Evolutionary conservation across 2,113 vertebrate genomes (phyloP).

Genomic region (Tringa solitaria): DNA sequence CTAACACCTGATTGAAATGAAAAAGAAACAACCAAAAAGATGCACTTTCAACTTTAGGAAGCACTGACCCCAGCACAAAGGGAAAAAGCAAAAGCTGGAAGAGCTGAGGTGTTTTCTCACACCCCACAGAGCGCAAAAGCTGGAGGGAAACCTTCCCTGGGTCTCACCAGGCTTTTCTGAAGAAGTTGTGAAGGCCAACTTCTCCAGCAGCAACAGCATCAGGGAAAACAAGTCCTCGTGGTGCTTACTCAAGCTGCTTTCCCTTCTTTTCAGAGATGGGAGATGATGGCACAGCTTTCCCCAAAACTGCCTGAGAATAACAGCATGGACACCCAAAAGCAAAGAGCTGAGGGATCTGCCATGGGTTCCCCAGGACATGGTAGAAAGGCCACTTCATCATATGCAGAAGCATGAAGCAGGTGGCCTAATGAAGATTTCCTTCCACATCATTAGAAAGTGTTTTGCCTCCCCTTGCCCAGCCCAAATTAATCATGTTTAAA

Average conservation of each 20-base stretch:
- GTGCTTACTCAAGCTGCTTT: accelerated
- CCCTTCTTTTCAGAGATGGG: neutral
- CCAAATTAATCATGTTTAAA: neutral
- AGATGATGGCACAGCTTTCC: neutral
- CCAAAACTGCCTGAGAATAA: neutral
- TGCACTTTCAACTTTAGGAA: neutral
- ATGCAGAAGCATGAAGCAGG: accelerated
- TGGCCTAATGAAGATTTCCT: neutral
- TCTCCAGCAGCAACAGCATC: accelerated
- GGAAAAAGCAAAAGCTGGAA: neutral
- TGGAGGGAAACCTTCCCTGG: neutral
- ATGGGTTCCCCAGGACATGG: neutral
- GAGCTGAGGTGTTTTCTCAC: neutral
- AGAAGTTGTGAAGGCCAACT: neutral
- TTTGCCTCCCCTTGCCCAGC: neutral
- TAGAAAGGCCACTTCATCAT: neutral
- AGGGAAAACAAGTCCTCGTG: accelerated
- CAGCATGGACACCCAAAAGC: accelerated
- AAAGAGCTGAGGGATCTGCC: neutral
- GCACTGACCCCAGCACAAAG: neutral
- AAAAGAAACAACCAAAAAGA: neutral
- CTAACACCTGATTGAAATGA: neutral
- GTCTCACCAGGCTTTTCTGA: neutral
- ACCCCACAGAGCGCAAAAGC: neutral
- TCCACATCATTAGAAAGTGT: neutral